Conservation (phyloP, 53 echinoderm and acorn worm genomes). For the Astropecten irregularis region DNA sequence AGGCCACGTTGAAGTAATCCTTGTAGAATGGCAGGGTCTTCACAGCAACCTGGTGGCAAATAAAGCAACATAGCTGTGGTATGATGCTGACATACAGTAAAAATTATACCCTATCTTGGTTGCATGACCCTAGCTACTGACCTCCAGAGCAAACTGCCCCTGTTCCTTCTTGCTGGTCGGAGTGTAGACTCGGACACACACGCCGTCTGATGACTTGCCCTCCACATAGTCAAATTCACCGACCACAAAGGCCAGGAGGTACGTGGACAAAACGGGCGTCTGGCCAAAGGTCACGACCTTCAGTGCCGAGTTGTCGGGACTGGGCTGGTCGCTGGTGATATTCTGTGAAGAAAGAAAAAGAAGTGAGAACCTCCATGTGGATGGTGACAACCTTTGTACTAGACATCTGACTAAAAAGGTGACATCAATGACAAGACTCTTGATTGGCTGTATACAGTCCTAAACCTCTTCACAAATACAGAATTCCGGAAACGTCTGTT, state of each 20-base stretch:
- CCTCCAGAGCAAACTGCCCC: slow-evolving; percentile 90
- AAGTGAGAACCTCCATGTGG: too few species aligned
- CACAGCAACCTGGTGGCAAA: slow-evolving; percentile 73
- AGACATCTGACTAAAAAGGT: too few species aligned
- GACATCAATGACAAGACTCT: too few species aligned
- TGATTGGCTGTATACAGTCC: too few species aligned
- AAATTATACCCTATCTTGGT: too few species aligned
- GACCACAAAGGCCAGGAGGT: slow-evolving; percentile 94
- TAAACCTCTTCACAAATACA: too few species aligned
- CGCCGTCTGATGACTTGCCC: slow-evolving; percentile 79
- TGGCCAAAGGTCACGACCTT: slow-evolving; percentile 81
- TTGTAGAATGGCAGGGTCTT: slow-evolving; percentile 98
- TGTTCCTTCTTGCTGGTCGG: slow-evolving; percentile 86
- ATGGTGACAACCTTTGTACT: too few species aligned
- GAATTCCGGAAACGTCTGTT: too few species aligned
- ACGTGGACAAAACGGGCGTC: slow-evolving; percentile 96
- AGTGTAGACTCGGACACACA: slow-evolving; percentile 86
- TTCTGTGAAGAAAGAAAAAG: slow-evolving; percentile 59
- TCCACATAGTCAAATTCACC: slow-evolving; percentile 97
- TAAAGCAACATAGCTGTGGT: too few species aligned
- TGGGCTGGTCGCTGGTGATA: slow-evolving; percentile 75
- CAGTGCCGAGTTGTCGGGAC: slow-evolving; percentile 64
- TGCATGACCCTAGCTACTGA: slow-evolving; percentile 24
- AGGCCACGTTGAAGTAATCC: slow-evolving; percentile 94
- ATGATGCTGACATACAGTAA: too few species aligned